phyloP scores from a whole-genome alignment of 2,888 invertebrate species.

The Colostygia pectinataria region DNA sequence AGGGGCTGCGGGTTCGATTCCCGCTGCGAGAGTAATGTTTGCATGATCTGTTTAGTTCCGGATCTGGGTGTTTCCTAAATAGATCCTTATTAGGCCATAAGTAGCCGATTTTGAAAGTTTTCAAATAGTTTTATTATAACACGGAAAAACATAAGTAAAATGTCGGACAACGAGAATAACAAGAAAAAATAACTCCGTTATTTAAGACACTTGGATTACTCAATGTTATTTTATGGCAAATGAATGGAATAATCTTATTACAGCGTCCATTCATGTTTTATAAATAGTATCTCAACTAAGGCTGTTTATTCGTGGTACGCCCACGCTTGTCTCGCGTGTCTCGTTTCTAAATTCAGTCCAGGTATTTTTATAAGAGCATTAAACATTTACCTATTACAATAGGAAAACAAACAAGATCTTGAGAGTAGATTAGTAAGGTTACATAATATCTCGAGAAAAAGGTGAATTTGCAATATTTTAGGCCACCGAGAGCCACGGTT shows the following conservation, averaged over 20 bases:
- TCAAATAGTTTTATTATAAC: too few species aligned
- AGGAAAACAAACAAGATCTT: constrained; percentile 6
- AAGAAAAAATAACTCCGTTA: too few species aligned
- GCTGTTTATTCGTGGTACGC: constrained; percentile 54
- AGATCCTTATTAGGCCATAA: too few species aligned
- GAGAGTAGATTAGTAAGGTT: constrained; percentile 7
- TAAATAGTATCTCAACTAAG: constrained; percentile 46
- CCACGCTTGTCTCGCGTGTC: constrained; percentile 53
- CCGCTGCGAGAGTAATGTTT: too few species aligned
- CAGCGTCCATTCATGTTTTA: constrained; percentile 39
- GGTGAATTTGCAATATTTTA: not conserved
- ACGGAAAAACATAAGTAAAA: too few species aligned
- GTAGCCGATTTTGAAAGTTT: too few species aligned
- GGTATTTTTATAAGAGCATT: constrained; percentile 52
- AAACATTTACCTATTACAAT: constrained; percentile 40
- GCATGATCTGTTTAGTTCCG: too few species aligned
- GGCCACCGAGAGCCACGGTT: not conserved
- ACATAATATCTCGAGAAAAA: not conserved
- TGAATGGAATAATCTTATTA: constrained; percentile 23
- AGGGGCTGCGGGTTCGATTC: too few species aligned
- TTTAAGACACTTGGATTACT: not conserved
- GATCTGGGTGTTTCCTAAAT: too few species aligned
- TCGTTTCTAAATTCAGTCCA: constrained; percentile 35
- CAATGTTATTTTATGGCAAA: not conserved
- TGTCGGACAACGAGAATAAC: too few species aligned